phyloP scores from a whole-genome alignment of 2,888 invertebrate species.

The Drosophila yooni region DNA sequence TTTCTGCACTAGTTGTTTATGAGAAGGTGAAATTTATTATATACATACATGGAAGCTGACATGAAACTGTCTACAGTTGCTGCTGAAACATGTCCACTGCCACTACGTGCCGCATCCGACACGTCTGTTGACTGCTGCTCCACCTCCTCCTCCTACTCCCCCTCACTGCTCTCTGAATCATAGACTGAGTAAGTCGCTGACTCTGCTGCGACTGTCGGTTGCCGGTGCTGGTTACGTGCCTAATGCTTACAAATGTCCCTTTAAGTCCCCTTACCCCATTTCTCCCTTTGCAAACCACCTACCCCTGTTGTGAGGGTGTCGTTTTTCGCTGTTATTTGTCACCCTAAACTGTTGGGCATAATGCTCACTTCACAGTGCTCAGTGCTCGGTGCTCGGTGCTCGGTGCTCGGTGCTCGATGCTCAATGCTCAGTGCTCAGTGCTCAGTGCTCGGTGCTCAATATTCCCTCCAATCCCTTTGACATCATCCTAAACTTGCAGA shows the following conservation, averaged over 20 bases:
- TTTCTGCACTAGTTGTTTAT: conserved; percentile 53
- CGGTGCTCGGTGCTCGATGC: conserved; percentile 14
- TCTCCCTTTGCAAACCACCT: background rate
- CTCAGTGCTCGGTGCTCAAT: conserved; percentile 7
- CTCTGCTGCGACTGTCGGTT: conserved; percentile 19
- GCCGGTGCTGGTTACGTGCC: conserved; percentile 57
- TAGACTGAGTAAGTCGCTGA: conserved; percentile 12
- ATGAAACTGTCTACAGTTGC: conserved; percentile 43
- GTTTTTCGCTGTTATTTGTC: conserved; percentile 52
- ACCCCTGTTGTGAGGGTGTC: conserved; percentile 24
- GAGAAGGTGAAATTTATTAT: conserved; percentile 67
- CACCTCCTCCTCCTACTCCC: background rate
- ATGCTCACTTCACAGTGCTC: conserved; percentile 39
- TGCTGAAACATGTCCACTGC: conserved; percentile 56
- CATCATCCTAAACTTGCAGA: background rate
- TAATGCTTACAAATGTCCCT: conserved; percentile 69
- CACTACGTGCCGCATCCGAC: conserved; percentile 63
- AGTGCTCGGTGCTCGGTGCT: conserved; percentile 5
- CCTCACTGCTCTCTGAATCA: background rate
- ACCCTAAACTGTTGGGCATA: conserved; percentile 54
- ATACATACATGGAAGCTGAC: conserved; percentile 30
- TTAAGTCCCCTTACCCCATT: conserved; percentile 19
- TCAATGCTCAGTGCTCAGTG: conserved; percentile 3
- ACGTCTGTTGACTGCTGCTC: conserved; percentile 29
- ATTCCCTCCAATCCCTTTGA: background rate